Evolutionary conservation across 2,888 invertebrate species (phyloP).

Genomic region (Electrophaes corylata): DNA sequence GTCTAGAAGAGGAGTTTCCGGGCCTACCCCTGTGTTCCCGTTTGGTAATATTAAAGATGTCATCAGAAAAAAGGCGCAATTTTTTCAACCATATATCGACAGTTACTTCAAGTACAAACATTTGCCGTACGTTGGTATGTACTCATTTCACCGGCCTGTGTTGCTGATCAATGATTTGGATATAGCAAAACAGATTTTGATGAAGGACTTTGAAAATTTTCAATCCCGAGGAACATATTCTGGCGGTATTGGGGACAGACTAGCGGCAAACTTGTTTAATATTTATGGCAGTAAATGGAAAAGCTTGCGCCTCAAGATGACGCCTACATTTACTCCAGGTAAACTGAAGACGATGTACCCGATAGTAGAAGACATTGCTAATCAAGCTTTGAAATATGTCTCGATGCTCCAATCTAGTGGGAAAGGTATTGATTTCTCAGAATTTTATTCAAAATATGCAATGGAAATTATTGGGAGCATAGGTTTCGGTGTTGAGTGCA

Average conservation of each 20-base stretch:
- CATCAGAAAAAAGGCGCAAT: constrained; percentile 80
- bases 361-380: constrained; percentile 83
- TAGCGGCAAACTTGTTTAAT: constrained; percentile 85
- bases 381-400: constrained; percentile 76
- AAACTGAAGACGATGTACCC: constrained; percentile 87
- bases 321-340: constrained; percentile 87
- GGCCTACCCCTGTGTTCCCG: constrained; percentile 84
- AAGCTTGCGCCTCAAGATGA: constrained; percentile 84
- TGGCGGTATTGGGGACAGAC: constrained; percentile 85
- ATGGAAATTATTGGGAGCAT: constrained; percentile 86
- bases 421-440: constrained; percentile 78
- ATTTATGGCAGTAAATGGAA: constrained; percentile 86
- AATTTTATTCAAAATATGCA: constrained; percentile 83
- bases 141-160: constrained; percentile 85
- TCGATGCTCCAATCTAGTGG: constrained; percentile 53
- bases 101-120: constrained; percentile 82
- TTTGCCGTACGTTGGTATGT: constrained; percentile 83
- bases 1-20: constrained; percentile 82
- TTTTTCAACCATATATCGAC: constrained; percentile 85
- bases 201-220: constrained; percentile 86
- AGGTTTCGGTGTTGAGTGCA: constrained; percentile 86
- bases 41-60: constrained; percentile 86
- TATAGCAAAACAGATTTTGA: constrained; percentile 84
- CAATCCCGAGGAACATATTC: constrained; percentile 86
- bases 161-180: constrained; percentile 86